Evolutionary conservation across 2,888 invertebrate genomes (phyloP).

Genomic region (Andrena flavipes): DNA sequence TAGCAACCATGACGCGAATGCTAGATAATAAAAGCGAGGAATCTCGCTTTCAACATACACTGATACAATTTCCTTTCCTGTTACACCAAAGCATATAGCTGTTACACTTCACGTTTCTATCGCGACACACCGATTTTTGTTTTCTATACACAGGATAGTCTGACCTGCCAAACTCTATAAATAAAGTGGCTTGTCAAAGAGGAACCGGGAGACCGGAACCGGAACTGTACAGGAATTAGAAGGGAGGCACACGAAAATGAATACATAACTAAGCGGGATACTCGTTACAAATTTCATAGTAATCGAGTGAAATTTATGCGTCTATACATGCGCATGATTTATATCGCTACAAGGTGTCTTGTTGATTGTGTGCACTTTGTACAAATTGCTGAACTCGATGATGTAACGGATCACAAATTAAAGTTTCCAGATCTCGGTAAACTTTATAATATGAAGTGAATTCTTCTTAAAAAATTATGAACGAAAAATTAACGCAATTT

Average conservation of each 20-base stretch:
- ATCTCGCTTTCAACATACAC: slow-evolving; percentile 53
- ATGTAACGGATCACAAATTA: not conserved
- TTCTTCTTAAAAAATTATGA: not conserved
- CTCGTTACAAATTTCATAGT: slow-evolving; percentile 5
- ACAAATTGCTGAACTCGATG: not conserved
- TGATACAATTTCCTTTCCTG: slow-evolving; percentile 24
- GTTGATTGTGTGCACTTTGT: not conserved
- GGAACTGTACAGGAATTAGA: slow-evolving; percentile 60
- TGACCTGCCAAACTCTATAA: slow-evolving; percentile 68
- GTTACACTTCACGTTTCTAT: slow-evolving; percentile 39
- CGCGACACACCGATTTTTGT: slow-evolving; percentile 52
- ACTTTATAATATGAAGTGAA: too few relatives aligned
- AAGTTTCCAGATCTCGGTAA: too few relatives aligned
- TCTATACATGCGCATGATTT: not conserved
- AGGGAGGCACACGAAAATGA: slow-evolving; percentile 62
- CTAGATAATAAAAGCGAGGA: slow-evolving; percentile 61
- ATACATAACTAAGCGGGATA: slow-evolving; percentile 24
- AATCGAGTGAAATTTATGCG: not conserved
- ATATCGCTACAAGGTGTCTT: not conserved
- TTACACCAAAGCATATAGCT: slow-evolving; percentile 16
- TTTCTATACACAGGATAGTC: slow-evolving; percentile 41
- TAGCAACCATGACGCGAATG: slow-evolving; percentile 63
- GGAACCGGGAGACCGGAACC: slow-evolving; percentile 66
- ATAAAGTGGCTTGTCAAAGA: slow-evolving; percentile 74
- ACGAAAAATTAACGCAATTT: not conserved